phyloP scores from a whole-genome alignment of 2,888 invertebrate genomes.

The Drosophila villosipedis region DNA sequence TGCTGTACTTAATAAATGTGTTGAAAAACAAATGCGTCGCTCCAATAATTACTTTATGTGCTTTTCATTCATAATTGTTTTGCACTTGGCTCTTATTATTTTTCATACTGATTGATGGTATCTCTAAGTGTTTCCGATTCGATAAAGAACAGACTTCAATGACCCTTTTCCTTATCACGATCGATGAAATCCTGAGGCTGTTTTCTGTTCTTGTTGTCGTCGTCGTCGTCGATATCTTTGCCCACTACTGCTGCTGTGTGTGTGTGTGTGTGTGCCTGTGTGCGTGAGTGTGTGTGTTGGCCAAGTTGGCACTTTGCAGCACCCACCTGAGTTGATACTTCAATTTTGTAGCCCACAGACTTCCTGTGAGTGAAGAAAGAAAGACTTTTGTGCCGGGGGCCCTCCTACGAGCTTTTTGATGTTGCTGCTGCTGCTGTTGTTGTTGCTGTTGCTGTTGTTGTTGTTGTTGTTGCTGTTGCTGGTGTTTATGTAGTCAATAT shows the following conservation, averaged over 20 bases:
- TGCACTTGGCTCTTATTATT: slow-evolving; percentile 55
- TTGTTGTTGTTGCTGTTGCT: slow-evolving; percentile 10
- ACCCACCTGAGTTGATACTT: slow-evolving; percentile 62
- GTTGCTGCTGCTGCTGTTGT: slow-evolving; percentile 9
- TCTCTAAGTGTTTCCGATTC: slow-evolving; percentile 68
- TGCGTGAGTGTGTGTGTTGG: slow-evolving; percentile 12
- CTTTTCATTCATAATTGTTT: slow-evolving; percentile 63
- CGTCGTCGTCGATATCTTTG: slow-evolving; percentile 11
- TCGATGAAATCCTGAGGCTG: slow-evolving; percentile 19
- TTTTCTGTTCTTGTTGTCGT: slow-evolving; percentile 6
- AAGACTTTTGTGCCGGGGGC: slow-evolving; percentile 60
- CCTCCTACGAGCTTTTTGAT: slow-evolving; percentile 61
- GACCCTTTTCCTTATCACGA: slow-evolving; percentile 34
- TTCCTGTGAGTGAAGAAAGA: slow-evolving; percentile 70
- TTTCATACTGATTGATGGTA: slow-evolving; percentile 47
- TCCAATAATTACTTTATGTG: slow-evolving; percentile 27
- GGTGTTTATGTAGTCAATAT: slow-evolving; percentile 35
- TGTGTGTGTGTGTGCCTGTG: not conserved
- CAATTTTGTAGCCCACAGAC: slow-evolving; percentile 66
- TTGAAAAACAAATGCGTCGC: not conserved
- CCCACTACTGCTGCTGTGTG: slow-evolving; percentile 16
- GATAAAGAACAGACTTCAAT: slow-evolving; percentile 28
- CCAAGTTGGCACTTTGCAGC: slow-evolving; percentile 48
- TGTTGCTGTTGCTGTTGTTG: slow-evolving; percentile 4
- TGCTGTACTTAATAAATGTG: not conserved